Evolutionary conservation across 2,113 vertebrate species (phyloP), one percentile per base, ranked within the genome.

Genomic region (Percopsis transmontana): DNA sequence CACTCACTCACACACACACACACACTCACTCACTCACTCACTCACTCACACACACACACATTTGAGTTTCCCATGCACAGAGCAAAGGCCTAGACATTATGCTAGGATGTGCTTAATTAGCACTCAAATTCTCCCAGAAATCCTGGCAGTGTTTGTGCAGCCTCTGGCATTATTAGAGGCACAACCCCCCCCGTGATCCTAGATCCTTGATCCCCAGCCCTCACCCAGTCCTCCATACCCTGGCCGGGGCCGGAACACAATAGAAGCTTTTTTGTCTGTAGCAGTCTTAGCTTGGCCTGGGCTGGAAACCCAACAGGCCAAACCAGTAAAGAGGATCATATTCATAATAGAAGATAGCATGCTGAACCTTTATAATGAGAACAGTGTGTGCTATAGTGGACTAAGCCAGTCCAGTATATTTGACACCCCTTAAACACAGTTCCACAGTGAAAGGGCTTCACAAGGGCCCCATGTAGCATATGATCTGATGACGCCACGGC

Each of bases 101-200:
- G 70, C 76, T 63, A 8, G 41, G 58, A 72, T 64, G 53, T 15
- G 13, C 53, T 55, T 38, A 27, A 55, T 55, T 55, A 55, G 23
- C n/a, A 33, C 53, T 20, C 45, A 67, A 85, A 85, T 81, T 71
- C 69, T 65, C 65, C 20, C 27, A 10, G 61, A 80, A 83, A 80
- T 80, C 75, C 74, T 33, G 50, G 60, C 21, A 72, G 60, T 84
- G 71, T 85, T 88, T 75, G 85, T 85, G 76, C 81, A 74, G 72
- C 33, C 47, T 76, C 75, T 83, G 76, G 84, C 75, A 74, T 57
- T n/a, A 67, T 69, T 71, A 53, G 52, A 67, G 40, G 77, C 62
- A 69, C 66, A 75, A 83, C 60, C 68, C 69, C 75, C 67, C 21
- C 65, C 48, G 51, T 79, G 74, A 85, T 80, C 84, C 76, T 66